Percentiles rank a stretch among this genome's conserved stretches.
Conservation (phyloP, 2,888 invertebrate genomes). For the Podabrus alpinus region DNA sequence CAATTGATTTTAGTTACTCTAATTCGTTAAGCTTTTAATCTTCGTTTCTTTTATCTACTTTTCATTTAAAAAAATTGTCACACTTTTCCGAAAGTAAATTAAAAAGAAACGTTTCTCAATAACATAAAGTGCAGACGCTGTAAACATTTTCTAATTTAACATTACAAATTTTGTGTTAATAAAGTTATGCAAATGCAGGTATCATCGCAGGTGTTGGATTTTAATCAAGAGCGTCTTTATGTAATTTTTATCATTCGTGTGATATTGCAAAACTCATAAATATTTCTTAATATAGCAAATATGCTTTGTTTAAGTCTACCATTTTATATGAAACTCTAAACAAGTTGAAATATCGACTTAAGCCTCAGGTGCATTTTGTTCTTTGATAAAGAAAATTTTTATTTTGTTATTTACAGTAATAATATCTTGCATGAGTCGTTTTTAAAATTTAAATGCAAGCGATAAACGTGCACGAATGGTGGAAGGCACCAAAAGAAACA, state of each 20-base stretch:
- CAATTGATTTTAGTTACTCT: slow-evolving; percentile 15
- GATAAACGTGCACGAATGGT: background rate
- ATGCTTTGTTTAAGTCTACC: background rate
- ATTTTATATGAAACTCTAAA: slow-evolving; percentile 2
- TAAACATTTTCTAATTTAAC: background rate
- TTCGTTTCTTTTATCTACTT: slow-evolving; percentile 3
- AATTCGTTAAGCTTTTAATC: slow-evolving; percentile 10
- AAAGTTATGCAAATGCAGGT: background rate
- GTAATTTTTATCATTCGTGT: background rate
- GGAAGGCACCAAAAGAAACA: background rate
- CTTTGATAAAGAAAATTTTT: slow-evolving; percentile 9
- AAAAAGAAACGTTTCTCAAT: background rate
- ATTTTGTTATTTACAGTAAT: slow-evolving; percentile 4
- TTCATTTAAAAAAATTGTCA: slow-evolving; percentile 12
- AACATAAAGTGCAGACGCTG: background rate
- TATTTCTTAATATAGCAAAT: background rate
- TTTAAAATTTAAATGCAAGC: background rate
- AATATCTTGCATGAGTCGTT: slow-evolving; percentile 7
- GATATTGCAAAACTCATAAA: background rate
- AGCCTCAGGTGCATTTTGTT: slow-evolving; percentile 13
- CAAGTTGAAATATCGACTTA: background rate
- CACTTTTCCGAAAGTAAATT: background rate
- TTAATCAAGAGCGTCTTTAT: background rate
- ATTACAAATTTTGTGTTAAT: background rate
- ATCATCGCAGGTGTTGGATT: background rate